phyloP scores from a whole-genome alignment of 2,113 vertebrate species.

The Phyllostomus discolor region DNA sequence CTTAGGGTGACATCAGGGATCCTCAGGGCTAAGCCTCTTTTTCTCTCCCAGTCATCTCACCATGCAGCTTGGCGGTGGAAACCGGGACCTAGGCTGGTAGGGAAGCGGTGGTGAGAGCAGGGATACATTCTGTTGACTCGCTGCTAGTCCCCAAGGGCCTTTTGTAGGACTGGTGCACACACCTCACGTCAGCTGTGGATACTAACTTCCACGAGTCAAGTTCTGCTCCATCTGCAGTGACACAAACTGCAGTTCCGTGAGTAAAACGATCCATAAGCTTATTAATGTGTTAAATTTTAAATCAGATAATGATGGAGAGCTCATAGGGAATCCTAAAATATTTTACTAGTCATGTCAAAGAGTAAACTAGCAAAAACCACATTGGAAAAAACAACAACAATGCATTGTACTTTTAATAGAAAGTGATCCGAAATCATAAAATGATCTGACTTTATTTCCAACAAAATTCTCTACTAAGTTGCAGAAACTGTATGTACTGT shows the following conservation, averaged over 20 bases:
- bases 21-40: background rate
- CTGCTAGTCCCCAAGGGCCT: background rate
- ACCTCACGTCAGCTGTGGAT: background rate
- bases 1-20: background rate
- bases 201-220: background rate
- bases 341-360: background rate
- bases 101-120: rapidly evolving
- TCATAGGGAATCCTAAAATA: background rate
- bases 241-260: background rate
- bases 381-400: background rate
- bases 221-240: background rate
- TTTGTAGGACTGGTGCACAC: background rate
- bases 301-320: background rate
- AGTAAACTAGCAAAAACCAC: background rate
- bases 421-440: background rate
- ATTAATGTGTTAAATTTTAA: background rate
- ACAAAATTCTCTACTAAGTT: background rate
- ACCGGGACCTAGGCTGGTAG: rapidly evolving
- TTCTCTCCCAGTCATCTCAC: no score
- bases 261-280: background rate
- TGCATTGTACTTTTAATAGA: constrained; percentile 1
- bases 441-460: background rate
- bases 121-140: background rate
- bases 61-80: background rate
- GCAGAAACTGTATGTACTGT: background rate